A percentile compares a stretch with the other conserved stretches of the same genome.
These are phyloP conservation scores for Seira sanloemensis DNA, from an alignment of 2,888 invertebrate species.

Conservation along the genomic window DNA sequence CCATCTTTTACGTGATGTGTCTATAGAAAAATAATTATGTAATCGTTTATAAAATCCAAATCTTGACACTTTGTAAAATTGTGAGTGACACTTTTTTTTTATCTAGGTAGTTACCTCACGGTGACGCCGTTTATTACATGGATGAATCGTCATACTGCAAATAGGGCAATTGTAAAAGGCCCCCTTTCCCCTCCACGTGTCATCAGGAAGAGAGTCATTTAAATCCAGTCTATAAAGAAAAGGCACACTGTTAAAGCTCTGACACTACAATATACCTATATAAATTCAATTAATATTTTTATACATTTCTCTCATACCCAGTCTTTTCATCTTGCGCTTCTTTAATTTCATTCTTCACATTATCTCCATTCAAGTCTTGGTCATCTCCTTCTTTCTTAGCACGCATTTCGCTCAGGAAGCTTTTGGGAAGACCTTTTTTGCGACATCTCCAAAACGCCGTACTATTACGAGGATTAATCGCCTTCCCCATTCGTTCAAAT, in stretches of 20 bases:
- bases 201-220: not conserved
- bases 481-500: not conserved
- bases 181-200: not conserved
- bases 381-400: not conserved
- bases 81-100: not conserved
- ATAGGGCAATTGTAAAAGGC: not conserved
- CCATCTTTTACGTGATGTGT: constrained; percentile 3
- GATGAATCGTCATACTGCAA: not conserved
- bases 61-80: not conserved
- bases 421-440: too few species aligned
- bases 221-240: not conserved
- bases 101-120: not conserved
- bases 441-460: constrained; percentile 33
- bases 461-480: constrained; percentile 7
- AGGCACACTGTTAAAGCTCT: not conserved
- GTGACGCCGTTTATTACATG: not conserved
- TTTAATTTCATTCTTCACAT: constrained; percentile 7
- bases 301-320: constrained; percentile 6
- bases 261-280: not conserved
- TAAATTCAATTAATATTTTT: not conserved
- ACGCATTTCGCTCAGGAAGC: too few species aligned
- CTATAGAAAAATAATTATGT: not conserved
- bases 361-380: not conserved
- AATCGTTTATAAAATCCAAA: not conserved
- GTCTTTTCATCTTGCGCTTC: not conserved